Evolutionary conservation across 2,888 invertebrate genomes (phyloP), one percentile per base, ranked within the genome.

Genomic region (Cephus runcator): DNA sequence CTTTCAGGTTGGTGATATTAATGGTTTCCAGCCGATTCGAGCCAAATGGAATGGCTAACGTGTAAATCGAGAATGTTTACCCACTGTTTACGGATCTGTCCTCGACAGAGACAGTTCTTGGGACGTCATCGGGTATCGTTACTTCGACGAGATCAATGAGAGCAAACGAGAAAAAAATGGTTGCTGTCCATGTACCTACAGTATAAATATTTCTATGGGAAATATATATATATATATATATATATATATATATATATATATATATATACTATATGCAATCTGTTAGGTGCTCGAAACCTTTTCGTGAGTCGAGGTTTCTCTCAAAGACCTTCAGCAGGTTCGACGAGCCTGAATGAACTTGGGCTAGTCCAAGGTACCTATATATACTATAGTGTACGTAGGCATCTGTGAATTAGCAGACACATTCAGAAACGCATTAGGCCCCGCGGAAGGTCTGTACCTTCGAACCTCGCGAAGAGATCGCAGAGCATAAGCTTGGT

Each of bases 51-150:
- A 86, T 86, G 84, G 74, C 86, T 83, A 86, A 87, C 88, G 88
- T 86, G 87, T 88, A 88, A 88, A 88, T 86, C 85, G 88, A 87
- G 87, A 87, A 84, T 86, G 85, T 86, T 88, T 86, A 86, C 81
- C 76, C 82, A 83, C 81, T 82, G 75, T 81, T 80, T 79, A 78
- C 73, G 76, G 80, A 75, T 34, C 79, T 79, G 81, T 78, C 79
- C 75, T 73, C 74, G 75, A 77, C 77, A 75, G 80, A 75, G 80
- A 82, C 77, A 79, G 80, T 80, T 75, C 75, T 78, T 79, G 80
- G 80, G 81, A 83, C 81, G 79, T 80, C 81, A 77, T 76, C 73
- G 69, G 75, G 56, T 56, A 56, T 56, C 23, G 56, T 23, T 56
- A 56, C 56, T 56, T 56, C 23, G 23, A 56, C 56, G 23, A 56